Conservation (phyloP, 2,888 invertebrate genomes). For the Eurois occulta region DNA sequence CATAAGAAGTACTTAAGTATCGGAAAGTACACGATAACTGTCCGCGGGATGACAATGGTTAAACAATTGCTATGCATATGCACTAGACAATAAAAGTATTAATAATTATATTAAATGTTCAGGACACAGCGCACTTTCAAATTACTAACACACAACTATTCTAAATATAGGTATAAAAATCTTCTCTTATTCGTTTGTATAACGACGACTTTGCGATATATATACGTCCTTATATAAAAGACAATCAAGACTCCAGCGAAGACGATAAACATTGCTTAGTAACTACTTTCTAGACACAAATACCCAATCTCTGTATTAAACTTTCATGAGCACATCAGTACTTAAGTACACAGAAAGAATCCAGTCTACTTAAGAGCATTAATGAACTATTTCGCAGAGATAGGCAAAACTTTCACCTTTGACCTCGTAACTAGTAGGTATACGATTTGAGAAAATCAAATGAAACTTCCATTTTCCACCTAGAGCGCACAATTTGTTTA, state of each 20-base stretch:
- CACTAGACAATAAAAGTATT: not conserved
- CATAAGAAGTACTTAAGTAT: not conserved
- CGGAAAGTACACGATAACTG: slow-evolving; percentile 5
- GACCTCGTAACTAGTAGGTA: slow-evolving; percentile 27
- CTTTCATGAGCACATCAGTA: slow-evolving; percentile 38
- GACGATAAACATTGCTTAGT: slow-evolving; percentile 24
- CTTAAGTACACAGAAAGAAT: slow-evolving; percentile 10
- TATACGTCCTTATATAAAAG: not conserved
- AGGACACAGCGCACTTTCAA: too few species aligned
- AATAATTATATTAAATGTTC: too few species aligned
- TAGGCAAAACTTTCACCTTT: slow-evolving; percentile 34
- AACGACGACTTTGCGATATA: not conserved
- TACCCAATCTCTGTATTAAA: slow-evolving; percentile 44
- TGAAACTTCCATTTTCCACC: slow-evolving; percentile 9
- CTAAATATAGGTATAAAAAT: not conserved
- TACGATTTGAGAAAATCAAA: slow-evolving; percentile 28
- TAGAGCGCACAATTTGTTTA: slow-evolving; percentile 19
- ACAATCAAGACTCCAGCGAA: slow-evolving; percentile 8
- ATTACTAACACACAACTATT: too few species aligned
- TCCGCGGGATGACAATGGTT: not conserved
- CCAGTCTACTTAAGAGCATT: slow-evolving; percentile 25
- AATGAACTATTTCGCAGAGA: slow-evolving; percentile 40
- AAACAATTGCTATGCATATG: slow-evolving; percentile 11
- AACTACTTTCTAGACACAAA: not conserved
- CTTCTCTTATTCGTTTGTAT: slow-evolving; percentile 1